Evolutionary conservation across 2,113 vertebrate genomes (phyloP).

Genomic region (Hyperoodon ampullatus): DNA sequence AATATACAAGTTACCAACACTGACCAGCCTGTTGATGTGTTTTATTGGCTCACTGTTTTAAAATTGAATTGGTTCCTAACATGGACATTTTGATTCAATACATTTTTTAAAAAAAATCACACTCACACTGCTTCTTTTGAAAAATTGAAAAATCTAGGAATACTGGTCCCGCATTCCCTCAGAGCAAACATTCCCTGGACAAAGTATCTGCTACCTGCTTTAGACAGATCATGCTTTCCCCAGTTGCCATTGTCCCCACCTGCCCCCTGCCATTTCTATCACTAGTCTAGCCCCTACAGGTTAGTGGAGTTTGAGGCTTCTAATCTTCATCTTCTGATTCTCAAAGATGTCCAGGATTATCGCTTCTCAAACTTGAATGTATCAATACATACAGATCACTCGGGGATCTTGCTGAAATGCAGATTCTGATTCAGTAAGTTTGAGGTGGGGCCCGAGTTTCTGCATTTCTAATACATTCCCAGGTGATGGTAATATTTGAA

Average conservation of each 20-base stretch:
- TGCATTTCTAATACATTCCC: neutral
- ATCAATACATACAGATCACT: neutral
- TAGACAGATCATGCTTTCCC: neutral
- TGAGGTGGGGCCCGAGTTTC: neutral
- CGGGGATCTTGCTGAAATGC: neutral
- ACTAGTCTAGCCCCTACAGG: neutral
- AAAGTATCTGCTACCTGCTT: neutral
- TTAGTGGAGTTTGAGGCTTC: neutral
- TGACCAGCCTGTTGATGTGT: neutral
- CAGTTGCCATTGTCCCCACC: neutral
- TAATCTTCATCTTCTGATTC: neutral
- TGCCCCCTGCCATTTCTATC: neutral
- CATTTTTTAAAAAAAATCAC: neutral
- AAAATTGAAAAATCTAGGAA: neutral
- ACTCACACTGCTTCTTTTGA: neutral
- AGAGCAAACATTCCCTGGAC: neutral
- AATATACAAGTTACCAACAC: neutral
- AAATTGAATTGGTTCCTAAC: neutral
- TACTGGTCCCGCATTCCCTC: neutral
- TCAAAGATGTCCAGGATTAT: neutral
- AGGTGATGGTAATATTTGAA: neutral
- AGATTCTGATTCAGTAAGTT: neutral
- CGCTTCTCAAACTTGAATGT: neutral
- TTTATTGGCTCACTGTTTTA: neutral
- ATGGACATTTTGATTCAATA: neutral